phyloP scores from a whole-genome alignment of 2,888 invertebrate genomes.

The Campoletis raptor region DNA sequence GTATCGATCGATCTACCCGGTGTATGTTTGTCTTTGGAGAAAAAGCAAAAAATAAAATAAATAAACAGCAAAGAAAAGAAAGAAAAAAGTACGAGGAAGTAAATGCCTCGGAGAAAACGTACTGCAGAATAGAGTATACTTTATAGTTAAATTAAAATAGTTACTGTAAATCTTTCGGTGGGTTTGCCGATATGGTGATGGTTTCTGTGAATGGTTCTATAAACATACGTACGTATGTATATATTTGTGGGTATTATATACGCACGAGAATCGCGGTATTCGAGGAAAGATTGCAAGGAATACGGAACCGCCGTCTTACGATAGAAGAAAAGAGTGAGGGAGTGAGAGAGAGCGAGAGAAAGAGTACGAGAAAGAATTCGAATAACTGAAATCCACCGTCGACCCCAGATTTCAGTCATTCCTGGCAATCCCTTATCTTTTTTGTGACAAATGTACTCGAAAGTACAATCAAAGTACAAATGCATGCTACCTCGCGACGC shows the following conservation, averaged over 20 bases:
- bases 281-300: slow-evolving; percentile 62
- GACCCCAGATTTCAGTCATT: slow-evolving; percentile 37
- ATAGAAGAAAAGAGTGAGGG: slow-evolving; percentile 31
- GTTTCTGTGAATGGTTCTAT: slow-evolving; percentile 41
- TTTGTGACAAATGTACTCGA: slow-evolving; percentile 3
- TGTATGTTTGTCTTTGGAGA: slow-evolving; percentile 52
- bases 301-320: slow-evolving; percentile 60
- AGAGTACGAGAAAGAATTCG: background rate
- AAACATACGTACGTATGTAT: slow-evolving; percentile 27
- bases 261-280: slow-evolving; percentile 58
- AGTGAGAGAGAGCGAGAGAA: slow-evolving; percentile 33
- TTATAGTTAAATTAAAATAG: slow-evolving; percentile 58
- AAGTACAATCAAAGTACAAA: slow-evolving; percentile 9
- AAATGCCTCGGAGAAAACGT: slow-evolving; percentile 70
- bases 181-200: slow-evolving; percentile 51
- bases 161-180: slow-evolving; percentile 61
- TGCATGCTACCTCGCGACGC: background rate
- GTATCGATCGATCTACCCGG: slow-evolving; percentile 69
- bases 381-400: slow-evolving; percentile 54
- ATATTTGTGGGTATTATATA: slow-evolving; percentile 33
- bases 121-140: slow-evolving; percentile 59
- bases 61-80: slow-evolving; percentile 2
- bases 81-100: slow-evolving; percentile 68
- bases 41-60: slow-evolving; percentile 23
- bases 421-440: slow-evolving; percentile 35